A percentile compares a stretch with the other conserved stretches of the same genome.
phyloP scores from a whole-genome alignment of 1,140 invertebrate species.

The Limonius californicus region DNA sequence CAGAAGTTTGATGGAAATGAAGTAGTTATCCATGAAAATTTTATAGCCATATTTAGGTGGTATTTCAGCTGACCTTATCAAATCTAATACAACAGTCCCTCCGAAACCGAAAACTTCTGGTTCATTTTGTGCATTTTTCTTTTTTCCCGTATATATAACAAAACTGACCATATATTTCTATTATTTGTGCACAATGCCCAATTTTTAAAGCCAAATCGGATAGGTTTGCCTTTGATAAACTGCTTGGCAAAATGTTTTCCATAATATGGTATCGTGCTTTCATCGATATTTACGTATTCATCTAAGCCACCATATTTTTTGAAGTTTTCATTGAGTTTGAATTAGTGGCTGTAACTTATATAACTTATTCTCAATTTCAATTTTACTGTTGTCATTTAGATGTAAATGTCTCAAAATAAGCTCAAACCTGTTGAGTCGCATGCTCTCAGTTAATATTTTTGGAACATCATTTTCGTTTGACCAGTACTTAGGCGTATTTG shows the following conservation, averaged over 20 bases:
- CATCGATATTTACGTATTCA: constrained; percentile 14
- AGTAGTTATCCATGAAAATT: constrained; percentile 28
- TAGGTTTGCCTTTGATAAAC: constrained; percentile 29
- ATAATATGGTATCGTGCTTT: constrained; percentile 27
- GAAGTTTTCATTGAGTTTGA: not conserved
- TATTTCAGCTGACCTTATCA: constrained; percentile 13
- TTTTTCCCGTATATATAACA: not conserved
- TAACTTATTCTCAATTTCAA: no score
- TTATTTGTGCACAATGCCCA: constrained; percentile 1
- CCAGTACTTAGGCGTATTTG: not conserved
- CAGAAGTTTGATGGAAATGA: constrained; percentile 20
- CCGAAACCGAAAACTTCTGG: not conserved
- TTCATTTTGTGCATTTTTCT: not conserved
- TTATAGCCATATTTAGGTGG: constrained; percentile 19
- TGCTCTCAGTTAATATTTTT: no score
- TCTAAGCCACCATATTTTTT: constrained; percentile 20
- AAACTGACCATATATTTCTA: not conserved
- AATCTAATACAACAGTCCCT: not conserved
- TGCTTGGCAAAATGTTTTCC: constrained; percentile 29
- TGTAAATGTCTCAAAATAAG: no score
- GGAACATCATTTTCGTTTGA: not conserved
- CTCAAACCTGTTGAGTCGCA: no score
- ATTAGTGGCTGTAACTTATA: no score
- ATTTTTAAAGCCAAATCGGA: constrained; percentile 22
- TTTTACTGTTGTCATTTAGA: no score